phyloP scores from a whole-genome alignment of 64 coral and sea anemone species.

The Porites lutea region DNA sequence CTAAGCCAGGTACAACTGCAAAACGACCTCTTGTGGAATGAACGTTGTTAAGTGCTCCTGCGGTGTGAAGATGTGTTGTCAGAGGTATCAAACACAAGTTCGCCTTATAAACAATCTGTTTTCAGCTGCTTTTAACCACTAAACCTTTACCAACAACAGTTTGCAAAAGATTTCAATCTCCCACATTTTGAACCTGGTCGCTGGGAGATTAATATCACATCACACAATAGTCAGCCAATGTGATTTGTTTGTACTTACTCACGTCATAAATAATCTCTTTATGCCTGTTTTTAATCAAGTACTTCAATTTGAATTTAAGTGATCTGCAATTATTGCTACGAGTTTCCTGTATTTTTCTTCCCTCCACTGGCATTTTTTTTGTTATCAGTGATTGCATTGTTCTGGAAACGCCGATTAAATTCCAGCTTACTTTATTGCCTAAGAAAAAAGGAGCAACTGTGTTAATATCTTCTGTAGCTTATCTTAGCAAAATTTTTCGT shows the following conservation, averaged over 20 bases:
- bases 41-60: neutral
- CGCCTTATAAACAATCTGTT: constrained; percentile 47
- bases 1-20: neutral
- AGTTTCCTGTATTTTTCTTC: neutral
- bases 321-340: neutral
- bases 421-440: neutral
- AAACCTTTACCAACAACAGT: neutral
- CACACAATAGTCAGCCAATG: constrained; percentile 36
- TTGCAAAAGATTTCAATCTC: constrained; percentile 5
- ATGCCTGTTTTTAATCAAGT: neutral
- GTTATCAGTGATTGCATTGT: neutral
- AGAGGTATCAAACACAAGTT: constrained; percentile 11
- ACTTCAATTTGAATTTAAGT: neutral
- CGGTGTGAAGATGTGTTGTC: neutral
- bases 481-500: constrained; percentile 6
- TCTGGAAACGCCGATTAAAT: neutral
- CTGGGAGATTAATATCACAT: constrained; percentile 35
- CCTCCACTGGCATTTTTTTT: neutral
- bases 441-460: constrained; percentile 20
- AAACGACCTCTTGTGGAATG: neutral
- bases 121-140: constrained; percentile 46
- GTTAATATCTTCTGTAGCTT: neutral
- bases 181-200: neutral
- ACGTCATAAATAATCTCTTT: constrained; percentile 19
- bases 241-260: constrained; percentile 8